Conservation (phyloP, 2,888 invertebrate species). For the Andrena bicolor region DNA sequence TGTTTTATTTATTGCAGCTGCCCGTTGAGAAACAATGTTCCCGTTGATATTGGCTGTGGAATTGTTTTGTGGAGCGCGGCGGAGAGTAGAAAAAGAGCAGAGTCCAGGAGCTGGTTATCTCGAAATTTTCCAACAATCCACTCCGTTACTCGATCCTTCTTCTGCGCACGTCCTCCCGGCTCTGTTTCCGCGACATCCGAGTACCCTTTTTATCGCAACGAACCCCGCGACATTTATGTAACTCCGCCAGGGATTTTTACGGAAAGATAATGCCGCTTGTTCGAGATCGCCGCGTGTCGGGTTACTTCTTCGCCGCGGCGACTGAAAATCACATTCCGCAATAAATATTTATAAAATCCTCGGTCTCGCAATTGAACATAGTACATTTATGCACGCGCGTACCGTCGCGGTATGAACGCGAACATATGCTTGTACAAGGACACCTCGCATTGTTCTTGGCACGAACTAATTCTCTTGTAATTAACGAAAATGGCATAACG, state of each 20-base stretch:
- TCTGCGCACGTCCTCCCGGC: no score
- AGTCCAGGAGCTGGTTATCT: no score
- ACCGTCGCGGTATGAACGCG: neutral
- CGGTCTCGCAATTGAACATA: neutral
- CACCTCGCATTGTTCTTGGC: no score
- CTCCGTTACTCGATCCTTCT: no score
- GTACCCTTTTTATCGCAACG: no score
- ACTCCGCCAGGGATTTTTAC: neutral
- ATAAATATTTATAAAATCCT: slow-evolving; percentile 16
- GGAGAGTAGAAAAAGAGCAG: no score
- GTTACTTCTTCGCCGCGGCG: neutral
- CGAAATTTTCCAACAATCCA: no score
- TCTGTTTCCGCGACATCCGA: no score
- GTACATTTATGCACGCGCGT: neutral
- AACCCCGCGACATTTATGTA: neutral
- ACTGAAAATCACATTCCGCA: neutral
- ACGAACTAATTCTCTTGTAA: neutral
- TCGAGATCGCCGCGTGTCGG: neutral
- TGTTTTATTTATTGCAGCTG: slow-evolving; percentile 29
- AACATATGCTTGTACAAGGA: neutral
- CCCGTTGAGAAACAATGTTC: slow-evolving; percentile 30
- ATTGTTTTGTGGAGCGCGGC: neutral
- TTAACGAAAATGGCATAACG: neutral
- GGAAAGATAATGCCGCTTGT: slow-evolving; percentile 4
- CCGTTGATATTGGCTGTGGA: neutral